A percentile compares a stretch with the other conserved stretches of the same genome.
Conservation (phyloP, 92 coral and sea anemone species). For the Ricordea florida region DNA sequence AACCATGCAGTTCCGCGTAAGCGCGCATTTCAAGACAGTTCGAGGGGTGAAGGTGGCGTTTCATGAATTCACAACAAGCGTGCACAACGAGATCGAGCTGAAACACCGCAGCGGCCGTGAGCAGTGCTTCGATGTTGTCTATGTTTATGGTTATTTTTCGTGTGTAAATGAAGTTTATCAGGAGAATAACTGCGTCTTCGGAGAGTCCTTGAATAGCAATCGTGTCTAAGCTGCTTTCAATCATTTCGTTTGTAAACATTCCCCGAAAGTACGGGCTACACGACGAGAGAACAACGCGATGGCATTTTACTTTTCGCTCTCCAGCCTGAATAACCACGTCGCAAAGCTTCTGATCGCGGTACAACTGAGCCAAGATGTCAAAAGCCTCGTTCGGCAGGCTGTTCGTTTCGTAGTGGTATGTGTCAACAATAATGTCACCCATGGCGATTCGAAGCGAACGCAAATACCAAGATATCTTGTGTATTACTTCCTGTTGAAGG, state of each 20-base stretch:
- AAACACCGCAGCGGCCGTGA: constrained; percentile 89
- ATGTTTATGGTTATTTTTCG: constrained; percentile 82
- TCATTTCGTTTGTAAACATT: constrained; percentile 95
- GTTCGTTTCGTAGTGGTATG: constrained; percentile 70
- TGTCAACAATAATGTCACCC: constrained; percentile 85
- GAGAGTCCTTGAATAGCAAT: constrained; percentile 88
- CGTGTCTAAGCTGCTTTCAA: constrained; percentile 74
- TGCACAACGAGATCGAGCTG: constrained; percentile 91
- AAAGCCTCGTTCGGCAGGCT: constrained; percentile 76
- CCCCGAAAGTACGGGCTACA: constrained; percentile 95
- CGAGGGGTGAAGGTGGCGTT: constrained; percentile 83
- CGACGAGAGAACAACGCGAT: constrained; percentile 91
- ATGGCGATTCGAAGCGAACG: background rate
- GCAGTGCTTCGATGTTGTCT: constrained; percentile 87
- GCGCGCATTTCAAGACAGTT: constrained; percentile 96
- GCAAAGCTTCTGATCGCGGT: constrained; percentile 81
- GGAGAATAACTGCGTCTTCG: constrained; percentile 79
- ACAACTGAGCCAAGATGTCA: constrained; percentile 70
- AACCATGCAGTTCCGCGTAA: constrained; percentile 91
- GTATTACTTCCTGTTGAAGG: too few species aligned
- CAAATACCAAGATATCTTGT: background rate
- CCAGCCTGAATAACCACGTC: constrained; percentile 87
- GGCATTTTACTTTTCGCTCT: constrained; percentile 82
- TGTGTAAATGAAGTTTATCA: constrained; percentile 86
- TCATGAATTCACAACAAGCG: constrained; percentile 97